A percentile compares a stretch with the other conserved stretches of the same genome.
These are phyloP conservation scores for Drosophila prostipennis DNA, from an alignment of 2,888 invertebrate genomes.

Conservation along the genomic window DNA sequence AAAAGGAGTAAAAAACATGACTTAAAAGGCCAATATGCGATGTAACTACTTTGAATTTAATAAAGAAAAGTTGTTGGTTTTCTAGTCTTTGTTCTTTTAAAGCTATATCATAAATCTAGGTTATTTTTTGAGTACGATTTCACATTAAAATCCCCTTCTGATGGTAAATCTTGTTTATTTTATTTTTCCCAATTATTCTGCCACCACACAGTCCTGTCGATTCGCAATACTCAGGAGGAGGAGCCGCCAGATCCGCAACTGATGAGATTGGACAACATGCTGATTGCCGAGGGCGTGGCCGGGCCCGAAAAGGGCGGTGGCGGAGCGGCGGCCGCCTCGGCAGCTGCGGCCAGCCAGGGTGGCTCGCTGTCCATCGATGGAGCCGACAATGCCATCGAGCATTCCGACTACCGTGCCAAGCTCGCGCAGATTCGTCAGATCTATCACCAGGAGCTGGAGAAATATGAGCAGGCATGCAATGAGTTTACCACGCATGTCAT, in stretches of 20 bases:
- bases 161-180: no score
- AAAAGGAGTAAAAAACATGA: no score
- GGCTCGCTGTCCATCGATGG: conserved; percentile 84
- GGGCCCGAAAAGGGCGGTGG: conserved; percentile 97
- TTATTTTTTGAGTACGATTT: no score
- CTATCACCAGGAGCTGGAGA: conserved; percentile 99
- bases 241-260: conserved; percentile 99
- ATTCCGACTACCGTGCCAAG: conserved; percentile 99
- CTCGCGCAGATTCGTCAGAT: conserved; percentile 99
- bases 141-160: no score
- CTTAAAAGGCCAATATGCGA: no score
- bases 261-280: conserved; percentile 99
- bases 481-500: conserved; percentile 99
- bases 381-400: conserved; percentile 98
- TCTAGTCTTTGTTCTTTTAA: no score
- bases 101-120: no score
- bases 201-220: conserved; percentile 90
- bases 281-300: conserved; percentile 98
- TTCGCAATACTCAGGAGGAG: conserved; percentile 98
- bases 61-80: no score
- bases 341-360: conserved; percentile 93
- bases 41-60: no score
- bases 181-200: background rate
- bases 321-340: conserved; percentile 94
- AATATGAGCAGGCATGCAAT: conserved; percentile 99